Base-by-base conservation (phyloP, 2,797 vertebrate genomes). In the Gephyroberyx darwinii region DNA sequence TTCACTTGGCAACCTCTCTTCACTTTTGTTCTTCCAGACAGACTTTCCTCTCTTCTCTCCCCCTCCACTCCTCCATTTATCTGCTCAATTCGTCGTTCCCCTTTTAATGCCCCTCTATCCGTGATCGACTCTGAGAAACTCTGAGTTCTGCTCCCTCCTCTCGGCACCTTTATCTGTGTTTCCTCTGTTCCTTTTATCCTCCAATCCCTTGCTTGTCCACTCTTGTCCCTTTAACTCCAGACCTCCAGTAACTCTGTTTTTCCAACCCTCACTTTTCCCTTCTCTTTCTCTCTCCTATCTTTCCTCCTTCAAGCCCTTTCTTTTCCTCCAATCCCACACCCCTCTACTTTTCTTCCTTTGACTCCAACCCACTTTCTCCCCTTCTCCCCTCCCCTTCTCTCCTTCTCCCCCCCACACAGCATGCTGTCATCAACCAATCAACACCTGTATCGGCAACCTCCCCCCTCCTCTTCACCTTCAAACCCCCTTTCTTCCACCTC, bases 401-500 rank as follows among this genome's bases (percentile, higher is more conserved):
- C 19, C 2, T 8, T 9, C 0, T 12, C 12, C 13, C 5, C 5
- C 14, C 22, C 47, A 30, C 52, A 30, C 52, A 30, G 22, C 57
- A 41, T 13, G 57, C 20, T 60, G 57, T 43, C 37, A 5, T 13
- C 57, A 20, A 16, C 39, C 64, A 6, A 57, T 71, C 75, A 67
- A 62, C 69, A 62, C 50, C 65, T 62, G 41, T 8, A 55, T 20
- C 55, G 22, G 5, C 20, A n/a, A 7, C 7, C 16, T 22, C 13
- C 43, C 43, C 0, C 33, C 33, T 35, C 33, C 33, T 43, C 12
- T 31, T 31, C 63, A 53, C 63, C 63, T 43, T 20, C 61, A 43
- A 31, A 14, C 19, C 51, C 16, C 31, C 48, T 37, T 12, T 35
- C 31, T 61, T 55, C 39, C 50, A 33, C 41, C 41, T 54, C 52